Evolutionary conservation across 2,888 invertebrate species (phyloP).

Genomic region (Drosophila neotestacea): DNA sequence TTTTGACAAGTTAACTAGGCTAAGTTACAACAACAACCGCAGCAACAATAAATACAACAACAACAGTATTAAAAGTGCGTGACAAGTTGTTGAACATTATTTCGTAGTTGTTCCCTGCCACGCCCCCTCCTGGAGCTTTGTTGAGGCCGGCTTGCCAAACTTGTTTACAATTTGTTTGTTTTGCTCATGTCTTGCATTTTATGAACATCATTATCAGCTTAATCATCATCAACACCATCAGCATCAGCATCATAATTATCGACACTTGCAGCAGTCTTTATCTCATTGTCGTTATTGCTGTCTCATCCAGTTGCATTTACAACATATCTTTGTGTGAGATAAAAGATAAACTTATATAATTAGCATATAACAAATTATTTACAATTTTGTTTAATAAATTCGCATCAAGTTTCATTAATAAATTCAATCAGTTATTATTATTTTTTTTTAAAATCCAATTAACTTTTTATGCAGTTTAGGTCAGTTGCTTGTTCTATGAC

Average conservation of each 20-base stretch:
- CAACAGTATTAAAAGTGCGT: slow-evolving; percentile 58
- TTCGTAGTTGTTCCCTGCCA: slow-evolving; percentile 45
- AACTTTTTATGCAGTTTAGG: slow-evolving; percentile 15
- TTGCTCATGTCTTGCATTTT: slow-evolving; percentile 36
- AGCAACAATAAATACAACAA: slow-evolving; percentile 12
- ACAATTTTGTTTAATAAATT: slow-evolving; percentile 2
- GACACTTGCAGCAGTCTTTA: slow-evolving; percentile 1
- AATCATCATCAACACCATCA: slow-evolving; percentile 10
- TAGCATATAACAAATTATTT: not conserved
- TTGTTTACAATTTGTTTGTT: slow-evolving; percentile 70
- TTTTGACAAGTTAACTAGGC: slow-evolving; percentile 70
- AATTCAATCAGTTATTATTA: slow-evolving; percentile 1
- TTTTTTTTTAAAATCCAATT: slow-evolving; percentile 31
- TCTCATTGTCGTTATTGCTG: slow-evolving; percentile 2
- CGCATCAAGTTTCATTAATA: not conserved
- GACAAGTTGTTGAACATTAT: slow-evolving; percentile 69
- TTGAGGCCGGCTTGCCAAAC: slow-evolving; percentile 51
- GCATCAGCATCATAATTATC: slow-evolving; percentile 23
- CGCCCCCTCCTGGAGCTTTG: slow-evolving; percentile 42
- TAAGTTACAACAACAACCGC: slow-evolving; percentile 59
- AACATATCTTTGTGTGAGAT: slow-evolving; percentile 6
- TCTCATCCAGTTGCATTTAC: slow-evolving; percentile 20
- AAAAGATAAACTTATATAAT: not conserved
- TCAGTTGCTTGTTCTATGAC: slow-evolving; percentile 21
- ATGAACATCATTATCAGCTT: slow-evolving; percentile 37